phyloP scores from a whole-genome alignment of 23 tunicate species.

The Styela plicata region DNA sequence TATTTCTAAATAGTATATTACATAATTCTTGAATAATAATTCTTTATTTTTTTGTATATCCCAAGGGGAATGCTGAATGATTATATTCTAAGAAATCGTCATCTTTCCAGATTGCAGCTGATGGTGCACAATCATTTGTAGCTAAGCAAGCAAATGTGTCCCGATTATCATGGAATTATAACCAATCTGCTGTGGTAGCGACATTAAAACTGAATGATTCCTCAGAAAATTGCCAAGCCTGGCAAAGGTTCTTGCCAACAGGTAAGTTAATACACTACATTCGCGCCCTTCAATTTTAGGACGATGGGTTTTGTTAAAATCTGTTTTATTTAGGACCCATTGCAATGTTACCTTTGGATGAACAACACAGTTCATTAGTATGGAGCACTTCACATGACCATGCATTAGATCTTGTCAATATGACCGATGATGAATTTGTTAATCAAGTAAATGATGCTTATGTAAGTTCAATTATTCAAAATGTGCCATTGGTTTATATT shows the following conservation, averaged over 20 bases:
- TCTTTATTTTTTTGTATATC: too few relatives aligned
- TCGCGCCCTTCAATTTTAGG: background rate
- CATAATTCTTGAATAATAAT: too few relatives aligned
- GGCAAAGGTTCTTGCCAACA: slow-evolving; percentile 90
- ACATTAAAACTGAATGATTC: slow-evolving; percentile 53
- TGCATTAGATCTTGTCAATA: slow-evolving; percentile 33
- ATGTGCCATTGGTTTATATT: too few relatives aligned
- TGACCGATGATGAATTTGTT: slow-evolving; percentile 47
- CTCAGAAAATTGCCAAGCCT: slow-evolving; percentile 55
- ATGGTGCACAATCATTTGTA: slow-evolving; percentile 68
- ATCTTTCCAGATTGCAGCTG: slow-evolving; percentile 79
- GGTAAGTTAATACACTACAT: slow-evolving; percentile 32
- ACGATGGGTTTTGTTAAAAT: too few relatives aligned
- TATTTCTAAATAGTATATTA: too few relatives aligned
- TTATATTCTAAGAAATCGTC: background rate
- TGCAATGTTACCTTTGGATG: slow-evolving; percentile 75
- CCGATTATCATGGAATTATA: slow-evolving; percentile 39
- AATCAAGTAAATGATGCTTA: slow-evolving; percentile 70
- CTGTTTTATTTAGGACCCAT: slow-evolving; percentile 70
- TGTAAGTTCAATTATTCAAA: slow-evolving; percentile 40
- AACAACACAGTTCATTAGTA: slow-evolving; percentile 61
- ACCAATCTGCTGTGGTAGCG: slow-evolving; percentile 72
- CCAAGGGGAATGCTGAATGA: too few relatives aligned
- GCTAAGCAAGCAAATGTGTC: slow-evolving; percentile 35
- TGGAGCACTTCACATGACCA: slow-evolving; percentile 84